phyloP scores from a whole-genome alignment of 2,888 invertebrate genomes.

The Capitulum mitella region DNA sequence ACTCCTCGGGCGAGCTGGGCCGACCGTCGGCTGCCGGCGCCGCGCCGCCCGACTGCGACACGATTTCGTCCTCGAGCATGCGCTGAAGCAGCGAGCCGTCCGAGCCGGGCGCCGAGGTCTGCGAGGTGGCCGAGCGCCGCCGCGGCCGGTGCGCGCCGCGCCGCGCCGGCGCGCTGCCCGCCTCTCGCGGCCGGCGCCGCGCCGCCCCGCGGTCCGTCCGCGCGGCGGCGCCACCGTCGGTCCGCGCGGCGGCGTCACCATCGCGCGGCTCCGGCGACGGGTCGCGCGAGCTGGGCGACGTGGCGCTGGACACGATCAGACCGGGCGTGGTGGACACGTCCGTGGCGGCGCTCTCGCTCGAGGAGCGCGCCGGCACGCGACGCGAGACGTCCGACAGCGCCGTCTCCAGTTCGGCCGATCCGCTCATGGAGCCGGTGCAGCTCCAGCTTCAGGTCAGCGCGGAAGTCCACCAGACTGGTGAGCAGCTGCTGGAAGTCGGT shows the following conservation, averaged over 20 bases:
- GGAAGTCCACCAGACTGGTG: background rate
- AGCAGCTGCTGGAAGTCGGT: background rate
- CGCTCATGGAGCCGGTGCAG: background rate
- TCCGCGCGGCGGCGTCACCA: background rate
- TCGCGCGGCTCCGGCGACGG: background rate
- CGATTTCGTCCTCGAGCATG: conserved; percentile 2
- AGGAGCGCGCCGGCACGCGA: background rate
- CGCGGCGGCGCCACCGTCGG: background rate
- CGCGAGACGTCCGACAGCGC: background rate
- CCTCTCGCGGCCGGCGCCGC: too few relatives aligned
- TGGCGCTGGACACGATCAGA: background rate
- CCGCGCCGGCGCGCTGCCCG: background rate
- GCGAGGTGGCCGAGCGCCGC: background rate
- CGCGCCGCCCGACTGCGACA: background rate
- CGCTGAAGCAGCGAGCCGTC: conserved; percentile 6
- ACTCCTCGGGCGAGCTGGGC: background rate
- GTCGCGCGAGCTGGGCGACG: background rate
- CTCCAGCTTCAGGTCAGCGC: background rate
- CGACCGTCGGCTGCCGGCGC: background rate
- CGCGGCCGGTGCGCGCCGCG: background rate
- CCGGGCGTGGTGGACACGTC: background rate
- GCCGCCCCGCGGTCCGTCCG: background rate
- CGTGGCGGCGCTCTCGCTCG: conserved; percentile 5
- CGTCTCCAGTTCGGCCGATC: background rate
- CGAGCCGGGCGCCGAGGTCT: background rate